Conservation (phyloP, 2,797 vertebrate species). For the Cirrhinus mrigala region DNA sequence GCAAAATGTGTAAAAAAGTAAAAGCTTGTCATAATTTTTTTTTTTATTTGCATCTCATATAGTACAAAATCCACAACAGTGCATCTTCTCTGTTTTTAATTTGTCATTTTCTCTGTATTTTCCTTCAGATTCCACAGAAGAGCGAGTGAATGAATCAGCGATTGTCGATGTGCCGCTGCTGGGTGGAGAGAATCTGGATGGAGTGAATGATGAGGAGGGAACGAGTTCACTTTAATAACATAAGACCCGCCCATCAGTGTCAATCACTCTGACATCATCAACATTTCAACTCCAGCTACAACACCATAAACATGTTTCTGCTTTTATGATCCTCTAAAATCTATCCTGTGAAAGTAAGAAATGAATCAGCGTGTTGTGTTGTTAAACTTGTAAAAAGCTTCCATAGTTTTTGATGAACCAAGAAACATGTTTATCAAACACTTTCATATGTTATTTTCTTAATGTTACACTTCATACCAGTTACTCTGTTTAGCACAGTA, state of each 20-base stretch:
- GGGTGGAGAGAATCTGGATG: fast-evolving
- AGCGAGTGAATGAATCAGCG: background rate
- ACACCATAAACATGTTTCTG: background rate
- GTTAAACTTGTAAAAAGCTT: too few relatives aligned
- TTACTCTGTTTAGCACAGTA: background rate
- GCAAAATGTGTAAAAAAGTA: too few relatives aligned
- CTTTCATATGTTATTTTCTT: too few relatives aligned
- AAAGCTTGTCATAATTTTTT: too few relatives aligned
- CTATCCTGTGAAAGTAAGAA: background rate
- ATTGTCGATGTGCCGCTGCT: background rate
- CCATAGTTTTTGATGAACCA: too few relatives aligned
- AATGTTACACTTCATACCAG: background rate
- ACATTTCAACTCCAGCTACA: background rate
- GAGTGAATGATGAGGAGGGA: background rate
- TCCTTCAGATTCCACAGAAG: background rate
- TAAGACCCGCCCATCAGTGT: background rate
- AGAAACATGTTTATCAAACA: too few relatives aligned
- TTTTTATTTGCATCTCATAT: too few relatives aligned
- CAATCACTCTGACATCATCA: background rate
- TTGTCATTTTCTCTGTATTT: background rate
- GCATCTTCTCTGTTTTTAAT: too few relatives aligned
- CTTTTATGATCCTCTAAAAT: background rate
- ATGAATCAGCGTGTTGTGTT: background rate
- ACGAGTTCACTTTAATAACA: background rate
- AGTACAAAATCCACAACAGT: too few relatives aligned